Evolutionary conservation across 2,888 invertebrate genomes (phyloP).

Genomic region (Nasonovia ribisnigri): DNA sequence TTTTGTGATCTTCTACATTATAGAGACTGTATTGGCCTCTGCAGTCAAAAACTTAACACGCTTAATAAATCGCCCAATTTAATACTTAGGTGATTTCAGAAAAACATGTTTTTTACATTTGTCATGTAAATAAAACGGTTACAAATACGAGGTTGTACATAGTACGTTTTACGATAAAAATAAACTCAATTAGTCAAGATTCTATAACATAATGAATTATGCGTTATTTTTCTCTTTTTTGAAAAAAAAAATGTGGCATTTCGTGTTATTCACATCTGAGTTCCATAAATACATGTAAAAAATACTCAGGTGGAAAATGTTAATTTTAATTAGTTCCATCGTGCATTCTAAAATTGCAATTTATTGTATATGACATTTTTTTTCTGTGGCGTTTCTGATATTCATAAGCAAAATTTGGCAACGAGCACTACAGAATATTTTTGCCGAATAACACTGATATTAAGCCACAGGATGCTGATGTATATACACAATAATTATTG

Average conservation of each 20-base stretch:
- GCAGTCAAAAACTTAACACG: not conserved
- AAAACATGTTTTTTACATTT: not conserved
- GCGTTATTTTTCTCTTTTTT: not conserved
- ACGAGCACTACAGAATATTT: not conserved
- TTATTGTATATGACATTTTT: not conserved
- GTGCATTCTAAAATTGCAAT: not conserved
- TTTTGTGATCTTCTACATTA: not conserved
- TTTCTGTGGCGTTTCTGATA: not conserved
- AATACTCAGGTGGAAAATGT: conserved; percentile 52
- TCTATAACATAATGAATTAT: not conserved
- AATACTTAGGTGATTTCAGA: not conserved
- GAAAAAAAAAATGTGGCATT: not conserved
- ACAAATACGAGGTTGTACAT: not conserved
- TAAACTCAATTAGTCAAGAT: not conserved
- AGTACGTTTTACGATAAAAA: not conserved
- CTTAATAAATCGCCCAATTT: not conserved
- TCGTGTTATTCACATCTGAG: conserved; percentile 27
- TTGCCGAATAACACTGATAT: not conserved
- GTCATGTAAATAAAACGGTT: not conserved
- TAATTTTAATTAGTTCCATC: not conserved
- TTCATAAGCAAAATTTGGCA: conserved; percentile 40
- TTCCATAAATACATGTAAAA: conserved; percentile 35
- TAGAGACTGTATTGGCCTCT: not conserved
- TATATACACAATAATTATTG: conserved; percentile 26
- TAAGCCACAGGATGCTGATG: not conserved